Conservation (phyloP, 2,797 vertebrate genomes). For the Rhynchotus rufescens region DNA sequence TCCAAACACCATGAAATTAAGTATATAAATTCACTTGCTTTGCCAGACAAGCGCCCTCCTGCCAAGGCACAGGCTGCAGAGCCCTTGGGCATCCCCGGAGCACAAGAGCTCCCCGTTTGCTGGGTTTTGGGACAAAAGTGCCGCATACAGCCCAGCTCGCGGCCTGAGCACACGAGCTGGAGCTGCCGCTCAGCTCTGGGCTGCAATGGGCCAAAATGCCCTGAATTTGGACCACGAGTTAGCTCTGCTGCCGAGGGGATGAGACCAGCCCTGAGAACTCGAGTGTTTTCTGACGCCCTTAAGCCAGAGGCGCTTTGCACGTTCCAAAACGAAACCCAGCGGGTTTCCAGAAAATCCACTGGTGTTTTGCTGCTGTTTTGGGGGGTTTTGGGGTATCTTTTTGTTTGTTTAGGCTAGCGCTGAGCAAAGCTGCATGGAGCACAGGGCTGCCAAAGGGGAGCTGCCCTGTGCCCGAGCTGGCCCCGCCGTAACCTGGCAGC, state of each 20-base stretch:
- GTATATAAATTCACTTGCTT: background rate
- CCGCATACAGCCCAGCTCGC: fast-evolving
- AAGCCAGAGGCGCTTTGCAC: fast-evolving
- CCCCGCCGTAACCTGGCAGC: background rate
- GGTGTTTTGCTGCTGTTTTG: no score
- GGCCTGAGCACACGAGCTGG: fast-evolving
- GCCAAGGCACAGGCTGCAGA: conserved; percentile 41
- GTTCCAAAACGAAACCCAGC: background rate
- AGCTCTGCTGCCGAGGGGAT: background rate
- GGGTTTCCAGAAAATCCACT: background rate
- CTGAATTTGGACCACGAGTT: background rate
- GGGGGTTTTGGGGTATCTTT: no score
- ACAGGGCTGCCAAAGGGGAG: background rate
- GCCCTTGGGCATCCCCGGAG: conserved; percentile 38
- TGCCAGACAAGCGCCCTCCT: background rate
- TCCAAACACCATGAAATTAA: background rate
- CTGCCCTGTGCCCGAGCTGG: background rate
- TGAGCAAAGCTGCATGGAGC: background rate
- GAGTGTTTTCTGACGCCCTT: background rate
- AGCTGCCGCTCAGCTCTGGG: background rate
- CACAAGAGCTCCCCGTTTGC: conserved; percentile 11
- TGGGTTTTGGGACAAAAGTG: background rate
- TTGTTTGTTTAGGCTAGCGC: background rate
- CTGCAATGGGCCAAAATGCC: background rate
- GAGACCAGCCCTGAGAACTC: background rate